phyloP scores from a whole-genome alignment of 1,140 invertebrate species.

The Anagrus nilaparvatae region DNA sequence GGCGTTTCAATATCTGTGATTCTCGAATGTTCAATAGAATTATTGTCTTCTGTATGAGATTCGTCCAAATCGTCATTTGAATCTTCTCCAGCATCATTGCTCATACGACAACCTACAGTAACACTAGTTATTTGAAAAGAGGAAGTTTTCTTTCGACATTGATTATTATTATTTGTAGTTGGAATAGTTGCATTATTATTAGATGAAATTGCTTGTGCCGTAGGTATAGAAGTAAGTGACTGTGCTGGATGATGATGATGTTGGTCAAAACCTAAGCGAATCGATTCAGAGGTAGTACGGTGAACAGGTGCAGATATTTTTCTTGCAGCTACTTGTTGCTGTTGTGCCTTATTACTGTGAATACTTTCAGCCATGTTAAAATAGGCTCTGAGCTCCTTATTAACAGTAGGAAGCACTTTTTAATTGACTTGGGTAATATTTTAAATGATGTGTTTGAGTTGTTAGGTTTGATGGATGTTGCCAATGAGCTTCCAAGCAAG shows the following conservation, averaged over 20 bases:
- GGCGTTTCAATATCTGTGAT: slow-evolving; percentile 76
- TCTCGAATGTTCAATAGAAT: slow-evolving; percentile 61
- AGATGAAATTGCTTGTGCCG: slow-evolving; percentile 5
- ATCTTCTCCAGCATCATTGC: slow-evolving; percentile 81
- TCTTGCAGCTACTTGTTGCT: slow-evolving; percentile 15
- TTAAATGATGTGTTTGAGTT: too few relatives aligned
- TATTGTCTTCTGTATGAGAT: slow-evolving; percentile 80
- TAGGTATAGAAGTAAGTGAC: slow-evolving; percentile 10
- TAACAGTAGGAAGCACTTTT: too few relatives aligned
- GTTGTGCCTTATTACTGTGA: too few relatives aligned
- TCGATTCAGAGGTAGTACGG: slow-evolving; percentile 66
- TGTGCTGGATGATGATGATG: slow-evolving; percentile 12
- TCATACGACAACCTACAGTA: slow-evolving; percentile 65
- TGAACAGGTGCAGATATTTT: slow-evolving; percentile 51
- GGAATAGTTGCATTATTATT: slow-evolving; percentile 16
- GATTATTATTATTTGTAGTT: slow-evolving; percentile 19
- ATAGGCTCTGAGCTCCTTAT: too few relatives aligned
- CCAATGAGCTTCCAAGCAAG: too few relatives aligned
- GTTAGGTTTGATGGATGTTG: too few relatives aligned
- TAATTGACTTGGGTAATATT: too few relatives aligned
- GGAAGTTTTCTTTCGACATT: slow-evolving; percentile 63
- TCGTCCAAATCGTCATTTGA: slow-evolving; percentile 89
- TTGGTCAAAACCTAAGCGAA: slow-evolving; percentile 52
- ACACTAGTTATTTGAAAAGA: slow-evolving; percentile 91
- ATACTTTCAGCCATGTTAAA: too few relatives aligned